Evolutionary conservation across 2,888 invertebrate genomes (phyloP).

Genomic region (Drosophila meridiana): DNA sequence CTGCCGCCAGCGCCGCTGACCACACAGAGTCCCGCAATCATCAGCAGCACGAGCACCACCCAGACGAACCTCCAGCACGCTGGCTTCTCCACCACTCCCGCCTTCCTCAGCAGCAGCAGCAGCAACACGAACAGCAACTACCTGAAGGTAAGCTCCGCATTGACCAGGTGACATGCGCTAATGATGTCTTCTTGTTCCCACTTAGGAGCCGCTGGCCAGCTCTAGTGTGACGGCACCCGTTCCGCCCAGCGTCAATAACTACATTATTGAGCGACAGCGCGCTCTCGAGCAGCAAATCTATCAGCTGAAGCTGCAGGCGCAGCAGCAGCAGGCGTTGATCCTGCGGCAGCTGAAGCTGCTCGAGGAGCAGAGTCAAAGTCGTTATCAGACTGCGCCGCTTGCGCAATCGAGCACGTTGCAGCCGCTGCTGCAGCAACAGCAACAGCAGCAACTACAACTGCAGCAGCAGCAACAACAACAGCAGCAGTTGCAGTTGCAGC

Average conservation of each 20-base stretch:
- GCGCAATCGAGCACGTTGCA: conserved; percentile 69
- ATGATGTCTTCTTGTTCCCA: conserved; percentile 1
- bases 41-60: conserved; percentile 46
- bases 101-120: conserved; percentile 45
- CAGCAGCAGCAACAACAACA: conserved; percentile 15
- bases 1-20: conserved; percentile 58
- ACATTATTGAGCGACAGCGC: conserved; percentile 87
- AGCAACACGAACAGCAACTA: conserved; percentile 58
- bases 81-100: conserved; percentile 63
- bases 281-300: conserved; percentile 90
- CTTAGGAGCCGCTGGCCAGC: conserved; percentile 56
- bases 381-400: conserved; percentile 54
- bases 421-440: conserved; percentile 27
- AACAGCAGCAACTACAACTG: conserved; percentile 21
- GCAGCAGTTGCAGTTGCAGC: conserved; percentile 62
- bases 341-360: conserved; percentile 88
- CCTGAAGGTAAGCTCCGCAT: conserved; percentile 58
- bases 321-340: conserved; percentile 90
- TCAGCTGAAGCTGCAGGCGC: conserved; percentile 88
- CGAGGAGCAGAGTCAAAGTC: conserved; percentile 86
- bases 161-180: conserved; percentile 17
- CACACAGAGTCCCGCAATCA: conserved; percentile 66
- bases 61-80: conserved; percentile 47
- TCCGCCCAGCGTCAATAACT: conserved; percentile 73
- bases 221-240: conserved; percentile 33